Evolutionary conservation across 2,797 vertebrate genomes (phyloP).

Genomic region (Salmo trutta): DNA sequence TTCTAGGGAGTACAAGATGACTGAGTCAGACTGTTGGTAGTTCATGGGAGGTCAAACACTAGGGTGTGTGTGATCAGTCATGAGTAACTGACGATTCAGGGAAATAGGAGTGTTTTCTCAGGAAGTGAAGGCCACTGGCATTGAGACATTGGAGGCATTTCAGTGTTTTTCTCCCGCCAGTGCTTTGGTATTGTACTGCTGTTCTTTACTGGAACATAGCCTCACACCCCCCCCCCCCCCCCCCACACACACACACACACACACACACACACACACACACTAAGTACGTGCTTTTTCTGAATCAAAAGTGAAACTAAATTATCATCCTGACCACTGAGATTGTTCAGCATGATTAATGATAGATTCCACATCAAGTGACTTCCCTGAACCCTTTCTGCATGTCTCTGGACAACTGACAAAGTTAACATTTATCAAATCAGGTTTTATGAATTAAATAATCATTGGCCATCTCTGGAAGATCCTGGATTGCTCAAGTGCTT

Average conservation of each 20-base stretch:
- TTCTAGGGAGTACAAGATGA: background rate
- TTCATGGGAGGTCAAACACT: background rate
- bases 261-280: background rate
- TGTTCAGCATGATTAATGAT: conserved; percentile 27
- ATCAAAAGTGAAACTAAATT: conserved; percentile 60
- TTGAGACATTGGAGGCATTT: conserved; percentile 73
- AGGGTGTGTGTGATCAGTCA: conserved; percentile 2
- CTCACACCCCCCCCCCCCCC: conserved; percentile 22
- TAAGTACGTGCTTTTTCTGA: background rate
- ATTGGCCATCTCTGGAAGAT: conserved; percentile 48
- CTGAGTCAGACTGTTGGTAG: background rate
- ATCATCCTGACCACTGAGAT: conserved; percentile 43
- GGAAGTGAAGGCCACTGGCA: conserved; percentile 58
- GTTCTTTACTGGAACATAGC: conserved; percentile 61
- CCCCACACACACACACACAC: no score
- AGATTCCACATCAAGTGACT: conserved; percentile 49
- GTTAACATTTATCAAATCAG: conserved; percentile 30
- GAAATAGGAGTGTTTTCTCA: conserved; percentile 57
- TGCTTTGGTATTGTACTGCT: conserved; percentile 30
- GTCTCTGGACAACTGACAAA: background rate
- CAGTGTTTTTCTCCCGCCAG: conserved; percentile 37
- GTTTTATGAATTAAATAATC: conserved; percentile 30
- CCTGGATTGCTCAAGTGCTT: conserved; percentile 55
- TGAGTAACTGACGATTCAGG: conserved; percentile 74
- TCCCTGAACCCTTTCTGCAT: conserved; percentile 38